These are phyloP conservation scores for Yponomeuta evonymella DNA, from an alignment of 2,888 invertebrate species.

Conservation along the genomic window DNA sequence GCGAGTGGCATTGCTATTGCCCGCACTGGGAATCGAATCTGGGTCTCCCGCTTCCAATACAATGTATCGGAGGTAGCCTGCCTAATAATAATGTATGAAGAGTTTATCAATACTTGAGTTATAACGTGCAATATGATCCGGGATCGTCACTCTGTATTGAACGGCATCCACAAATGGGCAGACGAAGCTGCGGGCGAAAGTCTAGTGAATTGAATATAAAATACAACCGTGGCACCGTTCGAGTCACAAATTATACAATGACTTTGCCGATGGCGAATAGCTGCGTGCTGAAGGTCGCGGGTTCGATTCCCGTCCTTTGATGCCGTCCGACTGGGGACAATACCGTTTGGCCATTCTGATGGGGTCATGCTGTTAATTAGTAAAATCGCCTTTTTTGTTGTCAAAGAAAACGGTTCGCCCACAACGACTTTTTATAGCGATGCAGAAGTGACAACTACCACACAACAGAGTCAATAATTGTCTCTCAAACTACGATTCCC, in stretches of 20 bases:
- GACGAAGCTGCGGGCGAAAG: neutral
- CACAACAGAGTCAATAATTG: too few species aligned
- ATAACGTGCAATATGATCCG: neutral
- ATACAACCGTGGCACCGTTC: constrained; percentile 11
- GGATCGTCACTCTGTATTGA: neutral
- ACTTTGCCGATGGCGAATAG: constrained; percentile 9
- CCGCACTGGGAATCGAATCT: too few species aligned
- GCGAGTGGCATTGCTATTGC: too few species aligned
- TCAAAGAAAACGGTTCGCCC: too few species aligned
- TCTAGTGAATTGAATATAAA: neutral
- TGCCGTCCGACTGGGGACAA: neutral
- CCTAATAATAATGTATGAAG: too few species aligned
- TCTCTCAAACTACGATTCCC: too few species aligned
- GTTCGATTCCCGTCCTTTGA: constrained; percentile 7
- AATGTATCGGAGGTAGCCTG: too few species aligned
- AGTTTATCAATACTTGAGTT: too few species aligned
- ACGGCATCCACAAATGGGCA: neutral
- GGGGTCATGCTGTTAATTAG: neutral
- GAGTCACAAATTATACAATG: constrained; percentile 10
- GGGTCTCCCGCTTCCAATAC: too few species aligned
- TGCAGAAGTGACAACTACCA: too few species aligned
- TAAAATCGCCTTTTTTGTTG: too few species aligned
- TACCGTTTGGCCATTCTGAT: neutral
- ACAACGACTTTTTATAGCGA: too few species aligned
- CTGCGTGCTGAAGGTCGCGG: constrained; percentile 10